Percentiles rank a stretch among this genome's conserved stretches.
phyloP scores from a whole-genome alignment of 2,113 vertebrate genomes.

The Lophotis ruficrista region DNA sequence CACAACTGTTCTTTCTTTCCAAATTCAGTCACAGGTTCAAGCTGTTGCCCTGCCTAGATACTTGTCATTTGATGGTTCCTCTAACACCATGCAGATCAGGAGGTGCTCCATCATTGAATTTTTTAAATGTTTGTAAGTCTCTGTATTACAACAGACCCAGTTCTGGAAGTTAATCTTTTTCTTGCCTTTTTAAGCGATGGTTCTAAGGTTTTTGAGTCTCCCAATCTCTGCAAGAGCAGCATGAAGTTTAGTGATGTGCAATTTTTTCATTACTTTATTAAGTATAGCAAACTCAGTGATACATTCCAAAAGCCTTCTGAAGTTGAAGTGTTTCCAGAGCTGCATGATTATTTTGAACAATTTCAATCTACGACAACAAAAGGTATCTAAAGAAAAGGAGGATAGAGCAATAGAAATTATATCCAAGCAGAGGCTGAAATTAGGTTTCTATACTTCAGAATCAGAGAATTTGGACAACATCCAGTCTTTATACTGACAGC shows the following conservation, averaged over 20 bases:
- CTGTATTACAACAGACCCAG: accelerated
- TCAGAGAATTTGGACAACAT: background rate
- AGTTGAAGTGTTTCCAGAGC: background rate
- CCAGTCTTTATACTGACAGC: background rate
- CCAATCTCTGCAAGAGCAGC: background rate
- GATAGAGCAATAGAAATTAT: background rate
- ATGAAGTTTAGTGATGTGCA: background rate
- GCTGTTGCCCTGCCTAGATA: background rate
- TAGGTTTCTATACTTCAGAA: background rate
- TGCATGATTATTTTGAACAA: background rate
- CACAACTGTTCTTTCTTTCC: background rate
- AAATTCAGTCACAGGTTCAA: background rate
- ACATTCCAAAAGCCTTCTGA: background rate
- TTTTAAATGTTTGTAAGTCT: background rate
- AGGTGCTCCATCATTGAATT: background rate
- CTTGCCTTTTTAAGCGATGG: background rate
- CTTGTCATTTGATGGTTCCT: background rate
- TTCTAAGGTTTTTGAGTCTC: background rate
- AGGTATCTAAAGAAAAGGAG: background rate
- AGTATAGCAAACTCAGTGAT: background rate
- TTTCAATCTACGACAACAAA: background rate
- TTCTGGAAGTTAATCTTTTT: background rate
- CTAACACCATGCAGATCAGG: background rate
- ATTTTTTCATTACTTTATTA: background rate
- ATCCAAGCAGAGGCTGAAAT: background rate